These are phyloP conservation scores for Euleptes europaea DNA, from an alignment of 2,113 vertebrate genomes.

Conservation along the genomic window DNA sequence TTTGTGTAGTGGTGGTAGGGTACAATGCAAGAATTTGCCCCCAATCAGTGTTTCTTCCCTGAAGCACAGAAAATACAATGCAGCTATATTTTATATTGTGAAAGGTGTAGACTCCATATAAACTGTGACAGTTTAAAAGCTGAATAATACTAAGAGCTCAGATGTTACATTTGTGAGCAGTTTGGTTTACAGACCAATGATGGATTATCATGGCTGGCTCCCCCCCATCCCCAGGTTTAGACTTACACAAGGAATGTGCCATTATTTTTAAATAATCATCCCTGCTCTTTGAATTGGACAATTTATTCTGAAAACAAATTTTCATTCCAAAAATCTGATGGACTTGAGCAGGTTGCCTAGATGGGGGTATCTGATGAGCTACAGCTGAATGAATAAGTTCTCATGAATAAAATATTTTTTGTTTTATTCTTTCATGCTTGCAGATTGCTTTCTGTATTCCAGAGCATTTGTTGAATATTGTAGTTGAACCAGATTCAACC, in stretches of 20 bases:
- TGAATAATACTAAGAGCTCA: neutral
- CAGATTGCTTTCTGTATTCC: neutral
- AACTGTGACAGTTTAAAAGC: neutral
- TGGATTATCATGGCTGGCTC: neutral
- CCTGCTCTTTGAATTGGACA: neutral
- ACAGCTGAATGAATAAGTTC: constrained; percentile 4
- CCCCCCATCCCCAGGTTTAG: too few relatives aligned
- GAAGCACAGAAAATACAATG: neutral
- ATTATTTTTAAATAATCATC: neutral
- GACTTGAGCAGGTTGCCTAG: neutral
- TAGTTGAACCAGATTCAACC: neutral
- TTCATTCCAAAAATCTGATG: neutral
- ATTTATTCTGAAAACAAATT: neutral
- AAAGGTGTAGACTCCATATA: neutral
- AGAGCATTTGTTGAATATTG: constrained; percentile 17
- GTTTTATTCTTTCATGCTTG: neutral
- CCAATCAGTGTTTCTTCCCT: neutral
- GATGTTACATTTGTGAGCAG: neutral
- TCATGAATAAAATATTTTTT: neutral
- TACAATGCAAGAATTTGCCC: neutral
- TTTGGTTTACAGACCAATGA: neutral
- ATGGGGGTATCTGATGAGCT: neutral
- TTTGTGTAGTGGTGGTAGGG: neutral
- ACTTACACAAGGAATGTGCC: neutral
- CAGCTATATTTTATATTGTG: neutral